Conservation (phyloP, 2,888 invertebrate genomes). For the Archips xylosteana region DNA sequence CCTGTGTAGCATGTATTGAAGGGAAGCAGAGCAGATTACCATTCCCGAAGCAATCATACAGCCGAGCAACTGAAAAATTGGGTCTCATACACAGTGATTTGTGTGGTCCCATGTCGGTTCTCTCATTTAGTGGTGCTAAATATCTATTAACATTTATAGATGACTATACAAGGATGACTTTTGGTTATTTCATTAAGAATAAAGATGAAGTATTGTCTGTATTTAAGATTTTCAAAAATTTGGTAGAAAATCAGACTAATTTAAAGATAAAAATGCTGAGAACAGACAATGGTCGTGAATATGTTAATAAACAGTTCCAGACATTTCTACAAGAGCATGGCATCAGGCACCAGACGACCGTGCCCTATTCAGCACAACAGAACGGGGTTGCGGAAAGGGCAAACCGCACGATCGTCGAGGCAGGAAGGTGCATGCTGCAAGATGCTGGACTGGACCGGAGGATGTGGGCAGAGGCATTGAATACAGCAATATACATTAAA, state of each 20-base stretch:
- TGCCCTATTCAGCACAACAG: not conserved
- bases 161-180: not conserved
- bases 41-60: not conserved
- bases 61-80: not conserved
- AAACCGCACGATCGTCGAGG: not conserved
- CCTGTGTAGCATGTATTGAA: conserved; percentile 4
- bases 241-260: not conserved
- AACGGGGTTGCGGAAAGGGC: not conserved
- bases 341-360: not conserved
- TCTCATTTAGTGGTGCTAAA: not conserved
- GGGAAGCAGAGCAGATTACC: not conserved
- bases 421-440: not conserved
- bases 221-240: not conserved
- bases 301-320: not conserved
- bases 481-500: no score
- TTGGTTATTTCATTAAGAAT: conserved; percentile 1
- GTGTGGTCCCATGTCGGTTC: no score
- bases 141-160: conserved; percentile 5
- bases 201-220: not conserved
- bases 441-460: not conserved
- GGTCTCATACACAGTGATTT: not conserved
- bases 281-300: not conserved
- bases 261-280: not conserved
- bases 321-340: not conserved
- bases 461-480: no score